Conservation (phyloP, 1,140 invertebrate genomes). For the Conus betulinus region DNA sequence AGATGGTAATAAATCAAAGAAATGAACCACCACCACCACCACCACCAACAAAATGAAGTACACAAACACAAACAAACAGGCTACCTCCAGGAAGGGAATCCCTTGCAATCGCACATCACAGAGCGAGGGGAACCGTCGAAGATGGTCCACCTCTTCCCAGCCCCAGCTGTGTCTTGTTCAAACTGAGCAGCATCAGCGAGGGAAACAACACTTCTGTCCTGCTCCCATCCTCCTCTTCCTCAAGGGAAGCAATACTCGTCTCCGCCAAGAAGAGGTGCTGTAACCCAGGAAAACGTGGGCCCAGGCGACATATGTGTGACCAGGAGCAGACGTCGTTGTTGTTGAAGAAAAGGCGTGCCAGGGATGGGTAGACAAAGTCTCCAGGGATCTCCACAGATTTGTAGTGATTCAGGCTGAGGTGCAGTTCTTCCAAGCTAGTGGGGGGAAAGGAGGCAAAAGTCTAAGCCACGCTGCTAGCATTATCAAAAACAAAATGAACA, state of each 20-base stretch:
- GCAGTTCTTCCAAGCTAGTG: constrained; percentile 87
- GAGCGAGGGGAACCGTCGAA: constrained; percentile 88
- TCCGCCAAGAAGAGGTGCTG: constrained; percentile 90
- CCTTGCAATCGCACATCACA: constrained; percentile 86
- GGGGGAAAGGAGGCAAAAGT: constrained; percentile 27
- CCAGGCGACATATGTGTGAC: constrained; percentile 88
- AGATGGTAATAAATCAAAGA: too few relatives aligned
- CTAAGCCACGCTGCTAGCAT: too few relatives aligned
- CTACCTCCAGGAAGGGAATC: constrained; percentile 80
- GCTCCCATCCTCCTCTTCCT: not conserved
- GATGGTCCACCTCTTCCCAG: constrained; percentile 91
- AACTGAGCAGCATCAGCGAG: constrained; percentile 86
- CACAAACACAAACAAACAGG: constrained; percentile 25
- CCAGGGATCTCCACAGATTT: constrained; percentile 81
- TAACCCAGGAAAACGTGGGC: constrained; percentile 86
- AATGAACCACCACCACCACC: too few relatives aligned
- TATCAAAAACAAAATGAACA: too few relatives aligned
- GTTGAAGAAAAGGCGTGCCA: constrained; percentile 56
- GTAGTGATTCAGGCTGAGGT: constrained; percentile 90
- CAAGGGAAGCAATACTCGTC: constrained; percentile 76
- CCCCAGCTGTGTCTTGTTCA: constrained; percentile 88
- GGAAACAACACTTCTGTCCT: constrained; percentile 76
- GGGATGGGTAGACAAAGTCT: constrained; percentile 73
- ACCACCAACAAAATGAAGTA: not conserved
- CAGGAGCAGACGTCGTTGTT: constrained; percentile 87